Base-by-base conservation (phyloP, 2,888 invertebrate species). In the Drosophila suboccidentalis region DNA sequence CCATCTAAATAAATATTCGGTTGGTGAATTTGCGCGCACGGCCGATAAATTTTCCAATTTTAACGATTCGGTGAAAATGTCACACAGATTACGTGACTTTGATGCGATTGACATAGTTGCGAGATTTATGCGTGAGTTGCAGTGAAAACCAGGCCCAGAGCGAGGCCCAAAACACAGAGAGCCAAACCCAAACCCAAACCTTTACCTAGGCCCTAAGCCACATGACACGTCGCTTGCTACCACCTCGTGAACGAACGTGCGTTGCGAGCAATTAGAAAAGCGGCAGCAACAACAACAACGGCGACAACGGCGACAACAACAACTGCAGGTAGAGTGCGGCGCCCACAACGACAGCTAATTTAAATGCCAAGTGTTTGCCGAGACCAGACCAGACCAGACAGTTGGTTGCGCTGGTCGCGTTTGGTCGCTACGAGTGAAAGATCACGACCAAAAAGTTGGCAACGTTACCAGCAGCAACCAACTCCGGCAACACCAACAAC, bases 31-130 rank as follows among this genome's bases (percentile, higher is more conserved):
- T 73, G 73, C 34, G 26, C 70, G 64, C 70, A 71, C 75, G 75
- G 59, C 51, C 71, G 61, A 78, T 90, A 79, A 83, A 89, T 90
- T 89, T 82, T 80, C 78, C 87, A 84, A 79, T 89, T 81, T 90
- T 62, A 87, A 90, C 89, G 90, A 74, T 87, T 87, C 89, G 82
- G 79, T 90, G 90, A 87, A 87, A 87, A 87, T 89, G 87, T 90
- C 87, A 87, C 87, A 87, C 90, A 87, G 90, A 90, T 87, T 87
- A 87, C 87, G 87, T 87, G 87, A 87, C 87, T 80, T 75, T 84
- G 87, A 90, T 87, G 82, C 85, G 87, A 89, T 87, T 87, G 87
- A 90, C 87, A 90, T 84, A 89, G 87, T 83, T 81, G 82, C 79
- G 80, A 90, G 90, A 87, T 90, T 87, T 90, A 90, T 87, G 89